Percentiles rank a stretch among this genome's conserved stretches.
Conservation (phyloP, 64 coral and sea anemone genomes). For the Porites australiensis region DNA sequence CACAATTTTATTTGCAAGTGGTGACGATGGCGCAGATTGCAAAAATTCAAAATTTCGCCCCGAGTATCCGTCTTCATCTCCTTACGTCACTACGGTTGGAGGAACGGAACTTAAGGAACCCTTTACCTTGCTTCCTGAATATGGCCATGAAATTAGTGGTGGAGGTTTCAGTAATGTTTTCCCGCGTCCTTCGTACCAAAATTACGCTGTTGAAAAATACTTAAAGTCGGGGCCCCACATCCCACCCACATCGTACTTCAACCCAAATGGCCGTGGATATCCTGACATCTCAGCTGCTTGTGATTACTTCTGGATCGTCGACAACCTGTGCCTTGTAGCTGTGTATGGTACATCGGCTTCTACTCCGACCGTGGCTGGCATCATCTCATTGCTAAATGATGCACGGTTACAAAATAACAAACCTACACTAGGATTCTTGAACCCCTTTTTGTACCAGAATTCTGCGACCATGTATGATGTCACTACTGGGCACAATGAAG, state of each 20-base stretch:
- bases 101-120: conserved; percentile 90
- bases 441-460: conserved; percentile 96
- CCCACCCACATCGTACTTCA: conserved; percentile 78
- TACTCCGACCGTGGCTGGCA: conserved; percentile 95
- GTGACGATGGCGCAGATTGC: conserved; percentile 95
- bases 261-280: conserved; percentile 80
- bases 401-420: conserved; percentile 80
- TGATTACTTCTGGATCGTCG: conserved; percentile 97
- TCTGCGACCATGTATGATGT: conserved; percentile 79
- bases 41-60: conserved; percentile 93
- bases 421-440: conserved; percentile 89
- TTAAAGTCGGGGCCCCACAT: conserved; percentile 85
- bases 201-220: conserved; percentile 83
- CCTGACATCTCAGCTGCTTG: conserved; percentile 94
- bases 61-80: conserved; percentile 89
- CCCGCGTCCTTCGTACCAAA: conserved; percentile 81
- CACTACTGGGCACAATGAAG: conserved; percentile 87
- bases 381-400: conserved; percentile 94
- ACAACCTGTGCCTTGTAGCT: conserved; percentile 80
- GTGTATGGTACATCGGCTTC: conserved; percentile 92
- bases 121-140: conserved; percentile 70
- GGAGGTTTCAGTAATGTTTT: conserved; percentile 97
- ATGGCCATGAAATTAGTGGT: conserved; percentile 95
- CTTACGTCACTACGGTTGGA: conserved; percentile 96
- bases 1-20: conserved; percentile 96